Base-by-base conservation (phyloP, 2,888 invertebrate species). In the Taphrorychus bicolor region DNA sequence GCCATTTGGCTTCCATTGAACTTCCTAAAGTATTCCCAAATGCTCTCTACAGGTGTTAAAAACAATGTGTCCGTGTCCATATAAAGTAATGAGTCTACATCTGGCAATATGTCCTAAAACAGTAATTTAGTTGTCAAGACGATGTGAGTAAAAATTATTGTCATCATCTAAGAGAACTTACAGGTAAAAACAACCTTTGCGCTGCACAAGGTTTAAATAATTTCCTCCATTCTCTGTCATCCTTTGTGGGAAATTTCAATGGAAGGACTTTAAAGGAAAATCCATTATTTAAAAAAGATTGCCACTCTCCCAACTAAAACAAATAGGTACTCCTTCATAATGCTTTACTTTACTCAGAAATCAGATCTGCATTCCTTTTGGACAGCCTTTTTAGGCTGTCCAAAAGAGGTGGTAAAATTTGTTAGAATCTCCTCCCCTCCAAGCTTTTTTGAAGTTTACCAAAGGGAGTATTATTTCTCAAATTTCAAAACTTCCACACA, bases 171-270 rank as follows among this genome's bases (percentile, higher is more conserved):
- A 17, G n/a, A 14, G 45, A 21, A 49, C 66, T 70, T 63, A 70
- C 97, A 56, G 97, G 97, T 73, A 97, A 86, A 82, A 98, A 98
- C 16, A 98, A 84, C 77, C 97, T 85, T 80, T 97, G 97, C 5
- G 96, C 91, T 59, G 97, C 96, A 85, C 98, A 98, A 5, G 94
- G 94, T 79, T 95, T 95, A 77, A 97, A 98, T 22, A 98, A 83
- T 78, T 89, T 91, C 78, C 89, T 88, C 97, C 97, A 98, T 79
- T 93, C 92, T 5, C 87, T 85, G 48, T 86, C 85, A 77, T 91
- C 88, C 53, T 87, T 86, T 63, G 86, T 84, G 0, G 97, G 97
- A 82, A 95, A 97, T 51, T 87, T 87, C 51, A 96, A 87, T 49
- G 88, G 87, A 73, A 91, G 88, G 11, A 97, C 84, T 78, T 90